Percentiles rank a stretch among this genome's conserved stretches.
Conservation (phyloP, 2,113 vertebrate genomes). For the Macquaria australasica region DNA sequence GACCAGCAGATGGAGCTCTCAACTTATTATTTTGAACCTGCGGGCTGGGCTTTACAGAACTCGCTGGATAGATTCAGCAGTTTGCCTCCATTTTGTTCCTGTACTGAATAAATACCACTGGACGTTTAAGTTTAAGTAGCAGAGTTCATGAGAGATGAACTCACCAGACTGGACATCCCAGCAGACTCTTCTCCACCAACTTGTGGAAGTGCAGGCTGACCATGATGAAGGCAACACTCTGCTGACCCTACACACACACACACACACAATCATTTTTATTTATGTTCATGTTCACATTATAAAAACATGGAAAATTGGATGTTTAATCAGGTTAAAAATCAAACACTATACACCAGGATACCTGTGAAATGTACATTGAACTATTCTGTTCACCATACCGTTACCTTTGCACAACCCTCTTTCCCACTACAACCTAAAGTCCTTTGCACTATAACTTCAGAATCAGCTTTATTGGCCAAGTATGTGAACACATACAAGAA, state of each 20-base stretch:
- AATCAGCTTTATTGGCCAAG: too few relatives aligned
- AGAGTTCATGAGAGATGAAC: neutral
- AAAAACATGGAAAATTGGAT: too few relatives aligned
- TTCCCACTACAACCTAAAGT: too few relatives aligned
- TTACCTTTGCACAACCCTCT: too few relatives aligned
- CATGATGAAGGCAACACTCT: slow-evolving; percentile 64
- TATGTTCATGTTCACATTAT: too few relatives aligned
- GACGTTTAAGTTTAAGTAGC: neutral
- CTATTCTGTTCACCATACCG: too few relatives aligned
- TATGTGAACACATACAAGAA: too few relatives aligned
- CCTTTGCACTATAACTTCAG: too few relatives aligned
- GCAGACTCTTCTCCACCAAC: slow-evolving; percentile 71
- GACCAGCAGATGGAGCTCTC: neutral
- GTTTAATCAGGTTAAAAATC: neutral
- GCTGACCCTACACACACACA: slow-evolving; percentile 33
- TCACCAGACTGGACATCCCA: slow-evolving; percentile 67
- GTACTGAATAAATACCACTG: too few relatives aligned
- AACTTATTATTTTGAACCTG: neutral
- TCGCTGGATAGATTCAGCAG: neutral
- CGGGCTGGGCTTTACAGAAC: too few relatives aligned
- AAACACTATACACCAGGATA: too few relatives aligned
- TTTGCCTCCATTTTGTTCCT: neutral
- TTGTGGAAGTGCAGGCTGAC: slow-evolving; percentile 68
- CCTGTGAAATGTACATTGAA: too few relatives aligned
- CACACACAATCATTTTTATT: neutral